phyloP scores from a whole-genome alignment of 2,888 invertebrate genomes.

The Drepanosiphum platanoidis region DNA sequence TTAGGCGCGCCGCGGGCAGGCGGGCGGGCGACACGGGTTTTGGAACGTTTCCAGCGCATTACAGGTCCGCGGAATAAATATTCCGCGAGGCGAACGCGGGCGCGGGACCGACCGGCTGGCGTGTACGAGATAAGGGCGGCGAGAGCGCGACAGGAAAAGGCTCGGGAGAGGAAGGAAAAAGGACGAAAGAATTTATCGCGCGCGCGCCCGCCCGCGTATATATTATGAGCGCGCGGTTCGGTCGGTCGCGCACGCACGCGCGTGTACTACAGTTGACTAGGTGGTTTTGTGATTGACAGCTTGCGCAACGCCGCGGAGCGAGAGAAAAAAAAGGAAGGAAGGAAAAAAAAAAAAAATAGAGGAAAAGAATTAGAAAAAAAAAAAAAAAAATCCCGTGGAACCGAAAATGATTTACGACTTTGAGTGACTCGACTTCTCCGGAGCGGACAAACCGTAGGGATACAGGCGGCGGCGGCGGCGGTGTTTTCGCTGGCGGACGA shows the following conservation, averaged over 20 bases:
- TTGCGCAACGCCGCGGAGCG: constrained; percentile 13
- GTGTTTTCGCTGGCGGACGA: too few relatives aligned
- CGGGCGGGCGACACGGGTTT: not conserved
- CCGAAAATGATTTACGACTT: constrained; percentile 61
- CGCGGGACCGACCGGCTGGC: constrained; percentile 13
- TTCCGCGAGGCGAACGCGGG: constrained; percentile 13
- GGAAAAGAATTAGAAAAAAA: constrained; percentile 19
- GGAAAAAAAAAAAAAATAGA: constrained; percentile 4
- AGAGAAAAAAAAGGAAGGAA: not conserved
- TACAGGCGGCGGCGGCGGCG: not conserved
- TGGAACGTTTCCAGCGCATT: constrained; percentile 41
- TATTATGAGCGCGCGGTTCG: not conserved
- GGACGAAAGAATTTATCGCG: constrained; percentile 3
- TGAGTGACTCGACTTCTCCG: constrained; percentile 57
- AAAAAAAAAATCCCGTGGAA: constrained; percentile 36
- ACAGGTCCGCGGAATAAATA: constrained; percentile 39
- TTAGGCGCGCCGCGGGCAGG: too few relatives aligned
- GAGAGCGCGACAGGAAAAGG: not conserved
- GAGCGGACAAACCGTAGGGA: not conserved
- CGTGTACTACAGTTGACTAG: constrained; percentile 33
- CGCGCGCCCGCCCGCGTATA: not conserved
- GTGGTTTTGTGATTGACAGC: constrained; percentile 61
- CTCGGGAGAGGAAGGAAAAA: not conserved
- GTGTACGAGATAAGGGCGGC: constrained; percentile 32
- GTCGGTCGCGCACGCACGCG: not conserved